These are phyloP conservation scores for Tinea trinotella DNA, from an alignment of 2,888 invertebrate species.

Conservation along the genomic window DNA sequence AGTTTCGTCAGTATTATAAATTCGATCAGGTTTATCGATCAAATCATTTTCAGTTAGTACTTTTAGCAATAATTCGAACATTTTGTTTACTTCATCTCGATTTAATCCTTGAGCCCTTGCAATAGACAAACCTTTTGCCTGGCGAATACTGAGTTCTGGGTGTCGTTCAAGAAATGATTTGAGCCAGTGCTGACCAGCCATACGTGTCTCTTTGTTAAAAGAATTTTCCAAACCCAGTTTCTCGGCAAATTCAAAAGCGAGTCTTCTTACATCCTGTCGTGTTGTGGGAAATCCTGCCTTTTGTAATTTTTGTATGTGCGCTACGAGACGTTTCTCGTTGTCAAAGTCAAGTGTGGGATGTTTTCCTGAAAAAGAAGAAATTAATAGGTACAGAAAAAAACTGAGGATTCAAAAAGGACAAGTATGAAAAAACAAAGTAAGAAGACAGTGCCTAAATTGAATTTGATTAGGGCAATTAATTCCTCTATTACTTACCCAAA, in stretches of 20 bases:
- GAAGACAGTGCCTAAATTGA: constrained; percentile 6
- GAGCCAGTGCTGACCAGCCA: constrained; percentile 29
- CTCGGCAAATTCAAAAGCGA: constrained; percentile 21
- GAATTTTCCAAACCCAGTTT: constrained; percentile 22
- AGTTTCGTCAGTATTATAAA: constrained; percentile 41
- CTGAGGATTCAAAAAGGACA: background rate
- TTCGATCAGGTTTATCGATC: constrained; percentile 28
- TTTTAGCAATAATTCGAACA: constrained; percentile 27
- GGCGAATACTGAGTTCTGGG: constrained; percentile 26
- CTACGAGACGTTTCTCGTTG: constrained; percentile 26
- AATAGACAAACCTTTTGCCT: constrained; percentile 31
- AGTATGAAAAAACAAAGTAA: background rate
- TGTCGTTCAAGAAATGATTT: constrained; percentile 27
- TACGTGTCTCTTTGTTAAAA: constrained; percentile 27
- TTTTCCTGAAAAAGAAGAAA: constrained; percentile 19
- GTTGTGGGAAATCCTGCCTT: constrained; percentile 24
- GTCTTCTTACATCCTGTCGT: background rate
- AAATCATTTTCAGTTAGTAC: constrained; percentile 28
- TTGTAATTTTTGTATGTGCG: constrained; percentile 25
- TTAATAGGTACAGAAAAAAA: background rate
- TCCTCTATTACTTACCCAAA: constrained; percentile 21
- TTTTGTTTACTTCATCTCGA: constrained; percentile 28
- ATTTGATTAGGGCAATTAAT: constrained; percentile 15
- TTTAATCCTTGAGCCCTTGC: constrained; percentile 28
- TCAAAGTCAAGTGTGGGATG: constrained; percentile 22